Evolutionary conservation across 2,888 invertebrate genomes (phyloP), one percentile per base, ranked within the genome.

Genomic region (Drosophila subsilvestris): DNA sequence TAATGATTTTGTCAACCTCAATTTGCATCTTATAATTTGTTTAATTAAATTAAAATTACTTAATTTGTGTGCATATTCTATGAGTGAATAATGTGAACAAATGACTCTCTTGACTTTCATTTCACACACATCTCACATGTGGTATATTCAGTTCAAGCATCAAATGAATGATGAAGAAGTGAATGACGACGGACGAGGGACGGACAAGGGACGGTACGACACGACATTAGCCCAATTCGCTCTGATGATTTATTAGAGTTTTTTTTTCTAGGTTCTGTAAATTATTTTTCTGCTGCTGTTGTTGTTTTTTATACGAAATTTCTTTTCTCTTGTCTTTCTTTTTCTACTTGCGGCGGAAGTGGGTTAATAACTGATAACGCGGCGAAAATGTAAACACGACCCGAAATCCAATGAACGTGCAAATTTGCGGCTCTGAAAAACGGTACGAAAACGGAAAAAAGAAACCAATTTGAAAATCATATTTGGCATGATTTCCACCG

Each of bases 311-410:
- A 49, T 29, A 44, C 45, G 42, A 49, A 37, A 43, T 72, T 18
- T 44, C 32, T 17, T 44, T 62, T 58, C 18, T 43, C 50, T 89
- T 84, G 74, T 82, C 74, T 74, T 74, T 42, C 58, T 32, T 57
- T 72, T 42, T 53, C 22, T 63, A 62, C 42, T 57, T 58, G 12
- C 60, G 51, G 61, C 86, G 70, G 88, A 85, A 89, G 89, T 85
- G 69, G 85, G 85, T 85, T 85, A 85, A 85, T 85, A 85, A 85
- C 89, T 89, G 86, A 89, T 77, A 85, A 85, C 77, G 81, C 78
- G 71, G 74, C 75, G 66, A 86, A 78, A 83, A 83, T 71, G 74
- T 86, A 86, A 88, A 88, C 78, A 83, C 66, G 61, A 58, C 63
- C 59, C 50, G 68, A 48, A 54, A 48, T n/a, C 37, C 37, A 37